Conservation (phyloP, 2,797 vertebrate species). For the Epinephelus coioides region DNA sequence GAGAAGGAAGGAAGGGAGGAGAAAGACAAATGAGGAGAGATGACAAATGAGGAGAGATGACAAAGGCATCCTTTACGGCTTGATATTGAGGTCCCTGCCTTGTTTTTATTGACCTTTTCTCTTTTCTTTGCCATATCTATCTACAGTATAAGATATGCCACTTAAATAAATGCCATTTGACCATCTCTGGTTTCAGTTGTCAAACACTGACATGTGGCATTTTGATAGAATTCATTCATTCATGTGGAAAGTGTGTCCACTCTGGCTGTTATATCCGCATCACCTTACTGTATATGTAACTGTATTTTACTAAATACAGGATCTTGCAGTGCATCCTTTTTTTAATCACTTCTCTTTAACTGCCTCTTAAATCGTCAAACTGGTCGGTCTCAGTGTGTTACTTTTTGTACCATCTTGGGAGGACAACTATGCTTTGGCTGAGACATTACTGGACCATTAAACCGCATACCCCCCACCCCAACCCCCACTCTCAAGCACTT, state of each 20-base stretch:
- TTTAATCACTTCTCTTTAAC: constrained; percentile 64
- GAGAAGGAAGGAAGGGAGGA: constrained; percentile 16
- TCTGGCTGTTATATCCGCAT: constrained; percentile 24
- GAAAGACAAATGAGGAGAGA: constrained; percentile 65
- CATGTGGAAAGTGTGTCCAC: constrained; percentile 20
- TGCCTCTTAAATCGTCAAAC: constrained; percentile 79
- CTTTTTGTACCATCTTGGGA: constrained; percentile 79
- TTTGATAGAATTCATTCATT: constrained; percentile 66
- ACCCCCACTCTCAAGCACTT: constrained; percentile 84
- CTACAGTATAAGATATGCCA: constrained; percentile 55
- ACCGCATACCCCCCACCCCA: constrained; percentile 64
- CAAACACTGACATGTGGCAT: constrained; percentile 71
- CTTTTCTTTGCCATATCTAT: constrained; percentile 51
- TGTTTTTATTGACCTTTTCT: constrained; percentile 77
- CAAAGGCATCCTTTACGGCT: constrained; percentile 65
- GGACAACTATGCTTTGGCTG: constrained; percentile 81
- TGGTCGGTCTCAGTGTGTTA: constrained; percentile 64
- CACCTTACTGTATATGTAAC: constrained; percentile 27
- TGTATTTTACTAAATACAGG: constrained; percentile 38
- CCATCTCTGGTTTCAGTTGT: constrained; percentile 61
- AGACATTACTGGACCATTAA: constrained; percentile 88
- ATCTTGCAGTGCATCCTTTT: constrained; percentile 51
- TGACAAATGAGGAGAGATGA: constrained; percentile 54
- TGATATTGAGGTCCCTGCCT: constrained; percentile 45
- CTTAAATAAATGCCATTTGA: constrained; percentile 77